These are phyloP conservation scores for Cremastinae sp. DNA, from an alignment of 2,888 invertebrate species.

Conservation along the genomic window DNA sequence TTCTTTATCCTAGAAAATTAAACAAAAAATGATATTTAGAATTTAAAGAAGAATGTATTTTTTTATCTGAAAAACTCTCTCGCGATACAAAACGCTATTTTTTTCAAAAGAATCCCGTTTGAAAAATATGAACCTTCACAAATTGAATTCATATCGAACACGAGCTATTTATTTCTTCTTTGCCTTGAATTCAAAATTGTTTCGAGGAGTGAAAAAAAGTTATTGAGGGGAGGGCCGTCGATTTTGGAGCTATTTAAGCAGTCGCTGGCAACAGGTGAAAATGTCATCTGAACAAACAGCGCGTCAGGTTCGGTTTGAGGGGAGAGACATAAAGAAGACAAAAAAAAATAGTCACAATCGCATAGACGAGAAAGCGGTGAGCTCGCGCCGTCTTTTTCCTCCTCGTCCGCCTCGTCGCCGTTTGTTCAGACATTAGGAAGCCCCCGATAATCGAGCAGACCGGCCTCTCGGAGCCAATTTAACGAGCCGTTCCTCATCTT, in stretches of 20 bases:
- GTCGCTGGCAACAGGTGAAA: slow-evolving; percentile 70
- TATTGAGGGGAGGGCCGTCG: not conserved
- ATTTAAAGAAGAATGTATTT: no score
- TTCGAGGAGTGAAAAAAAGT: not conserved
- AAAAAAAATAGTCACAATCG: not conserved
- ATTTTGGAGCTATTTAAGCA: slow-evolving; percentile 69
- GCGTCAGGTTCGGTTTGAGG: not conserved
- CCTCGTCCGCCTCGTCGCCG: slow-evolving; percentile 40
- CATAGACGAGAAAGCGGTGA: not conserved
- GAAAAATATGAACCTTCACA: not conserved
- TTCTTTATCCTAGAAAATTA: no score
- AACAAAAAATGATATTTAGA: no score
- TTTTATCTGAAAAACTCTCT: no score
- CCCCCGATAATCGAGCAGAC: slow-evolving; percentile 64
- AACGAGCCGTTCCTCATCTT: slow-evolving; percentile 64
- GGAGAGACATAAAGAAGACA: not conserved
- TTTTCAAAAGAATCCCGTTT: not conserved
- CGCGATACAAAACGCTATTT: no score
- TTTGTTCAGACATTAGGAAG: slow-evolving; percentile 68
- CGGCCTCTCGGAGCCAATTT: slow-evolving; percentile 64
- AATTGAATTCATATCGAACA: no score
- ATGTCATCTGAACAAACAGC: slow-evolving; percentile 74
- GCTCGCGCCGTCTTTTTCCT: not conserved
- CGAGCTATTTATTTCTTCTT: no score
- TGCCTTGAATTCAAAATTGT: no score